Base-by-base conservation (phyloP, 2,888 invertebrate genomes). In the Macrophya alboannulata region DNA sequence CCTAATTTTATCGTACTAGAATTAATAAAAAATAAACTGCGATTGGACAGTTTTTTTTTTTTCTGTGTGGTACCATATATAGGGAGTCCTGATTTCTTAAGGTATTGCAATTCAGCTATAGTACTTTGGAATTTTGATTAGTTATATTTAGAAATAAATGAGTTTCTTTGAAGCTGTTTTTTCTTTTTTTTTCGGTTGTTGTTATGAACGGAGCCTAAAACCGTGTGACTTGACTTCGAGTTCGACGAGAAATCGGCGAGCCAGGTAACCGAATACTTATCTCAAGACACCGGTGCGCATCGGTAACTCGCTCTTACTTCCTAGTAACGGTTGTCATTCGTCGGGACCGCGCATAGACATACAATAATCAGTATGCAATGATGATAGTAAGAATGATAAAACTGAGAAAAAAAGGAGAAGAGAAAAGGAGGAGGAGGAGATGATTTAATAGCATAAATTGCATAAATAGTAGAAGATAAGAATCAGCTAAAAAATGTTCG, bases 251-350 rank as follows among this genome's bases (percentile, higher is more conserved):
- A 81, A 81, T 81, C 81, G 62, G 62, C 59, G 59, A 81, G 62
- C 59, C 40, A 25, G 40, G 81, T 81, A 62, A 81, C 59, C 59
- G 81, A 81, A 62, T 74, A 74, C 72, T 74, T 81, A 40, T 81
- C 62, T 81, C 62, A 81, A 81, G 40, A 81, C 40, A 62, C 43
- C n/a, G 43, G 81, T 40, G 62, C 81, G 59, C 81, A 62, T 81
- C 77, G 77, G 55, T 77, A 77, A 77, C 77, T 77, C 74, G 74
- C 74, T 74, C 51, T 77, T 55, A 77, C 77, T 77, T 77, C 77
- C 77, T 77, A 77, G 51, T 51, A 43, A 74, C 48, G 55, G 55
- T 77, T 77, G 77, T 77, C 25, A 31, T 12, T 55, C 21, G 21
- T 25, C 62, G 62, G 25, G 6, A 21, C 25, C 25, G 10, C 25